phyloP scores from a whole-genome alignment of 2,113 vertebrate genomes.

The Percina caprodes region DNA sequence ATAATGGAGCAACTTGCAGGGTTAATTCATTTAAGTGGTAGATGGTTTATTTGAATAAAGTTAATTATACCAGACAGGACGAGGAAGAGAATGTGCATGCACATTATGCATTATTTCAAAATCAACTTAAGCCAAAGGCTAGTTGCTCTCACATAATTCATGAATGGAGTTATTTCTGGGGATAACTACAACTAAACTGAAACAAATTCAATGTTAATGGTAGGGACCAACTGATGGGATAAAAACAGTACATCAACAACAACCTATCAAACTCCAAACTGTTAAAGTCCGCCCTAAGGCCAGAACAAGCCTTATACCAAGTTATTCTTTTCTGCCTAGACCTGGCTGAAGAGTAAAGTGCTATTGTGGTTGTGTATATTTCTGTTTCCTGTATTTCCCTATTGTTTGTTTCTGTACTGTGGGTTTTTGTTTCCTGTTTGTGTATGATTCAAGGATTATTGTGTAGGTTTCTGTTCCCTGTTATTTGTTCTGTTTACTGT shows the following conservation, averaged over 20 bases:
- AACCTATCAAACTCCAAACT: not conserved
- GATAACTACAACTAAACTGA: not conserved
- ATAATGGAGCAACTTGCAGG: not conserved
- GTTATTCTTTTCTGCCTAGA: constrained; percentile 8
- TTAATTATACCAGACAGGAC: not conserved
- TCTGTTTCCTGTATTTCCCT: no score
- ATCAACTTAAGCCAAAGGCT: not conserved
- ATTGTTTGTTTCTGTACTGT: no score
- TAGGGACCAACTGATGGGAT: constrained; percentile 2
- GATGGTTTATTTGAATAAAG: constrained; percentile 1
- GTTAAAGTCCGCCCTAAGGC: constrained; percentile 23
- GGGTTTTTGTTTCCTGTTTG: no score
- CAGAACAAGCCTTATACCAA: constrained; percentile 22
- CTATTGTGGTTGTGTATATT: not conserved
- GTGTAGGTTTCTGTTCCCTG: no score
- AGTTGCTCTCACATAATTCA: not conserved
- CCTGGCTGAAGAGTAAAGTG: constrained; percentile 30
- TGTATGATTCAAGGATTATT: no score
- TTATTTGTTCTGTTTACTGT: no score
- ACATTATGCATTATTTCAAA: not conserved
- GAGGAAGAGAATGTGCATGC: not conserved
- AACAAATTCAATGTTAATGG: constrained; percentile 17
- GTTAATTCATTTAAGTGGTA: constrained; percentile 24
- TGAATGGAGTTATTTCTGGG: not conserved
- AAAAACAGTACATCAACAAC: constrained; percentile 12